Evolutionary conservation across 2,797 vertebrate genomes (phyloP).

Genomic region (Denticeps clupeoides): DNA sequence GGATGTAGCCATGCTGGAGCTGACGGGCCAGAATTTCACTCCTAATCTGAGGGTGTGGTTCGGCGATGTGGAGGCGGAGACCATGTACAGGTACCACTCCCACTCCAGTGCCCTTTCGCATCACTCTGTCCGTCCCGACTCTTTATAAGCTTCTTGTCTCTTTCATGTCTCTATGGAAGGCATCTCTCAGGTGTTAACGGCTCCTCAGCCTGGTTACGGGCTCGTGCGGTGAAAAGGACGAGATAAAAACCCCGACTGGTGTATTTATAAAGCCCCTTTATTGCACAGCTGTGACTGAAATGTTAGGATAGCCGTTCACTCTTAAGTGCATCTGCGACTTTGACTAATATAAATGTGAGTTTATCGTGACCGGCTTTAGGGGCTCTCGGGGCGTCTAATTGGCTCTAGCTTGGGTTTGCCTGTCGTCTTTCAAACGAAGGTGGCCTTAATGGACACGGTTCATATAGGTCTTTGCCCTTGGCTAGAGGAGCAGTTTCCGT

Average conservation of each 20-base stretch:
- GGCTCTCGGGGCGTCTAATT: too few species aligned
- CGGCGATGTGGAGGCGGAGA: slow-evolving; percentile 96
- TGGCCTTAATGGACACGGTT: too few species aligned
- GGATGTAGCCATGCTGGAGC: slow-evolving; percentile 98
- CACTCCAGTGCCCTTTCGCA: too few species aligned
- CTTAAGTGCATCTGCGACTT: neutral
- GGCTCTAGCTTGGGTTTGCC: too few species aligned
- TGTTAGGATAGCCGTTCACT: slow-evolving; percentile 1
- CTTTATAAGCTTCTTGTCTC: too few species aligned
- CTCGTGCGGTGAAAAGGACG: neutral
- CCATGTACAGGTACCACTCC: slow-evolving; percentile 99
- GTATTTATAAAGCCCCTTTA: slow-evolving; percentile 1
- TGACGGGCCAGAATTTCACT: slow-evolving; percentile 98
- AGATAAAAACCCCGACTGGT: neutral
- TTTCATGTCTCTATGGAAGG: neutral
- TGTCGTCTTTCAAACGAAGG: too few species aligned
- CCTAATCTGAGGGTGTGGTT: slow-evolving; percentile 98
- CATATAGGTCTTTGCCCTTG: too few species aligned
- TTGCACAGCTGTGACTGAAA: slow-evolving; percentile 10
- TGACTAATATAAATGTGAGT: neutral
- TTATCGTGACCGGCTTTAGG: slow-evolving; percentile 3
- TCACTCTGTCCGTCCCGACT: too few species aligned
- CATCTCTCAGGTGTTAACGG: slow-evolving; percentile 6
- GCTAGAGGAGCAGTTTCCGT: too few species aligned
- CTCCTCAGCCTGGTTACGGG: slow-evolving; percentile 5